Evolutionary conservation across 2,888 invertebrate species (phyloP).

Genomic region (Drosophila ochracea): DNA sequence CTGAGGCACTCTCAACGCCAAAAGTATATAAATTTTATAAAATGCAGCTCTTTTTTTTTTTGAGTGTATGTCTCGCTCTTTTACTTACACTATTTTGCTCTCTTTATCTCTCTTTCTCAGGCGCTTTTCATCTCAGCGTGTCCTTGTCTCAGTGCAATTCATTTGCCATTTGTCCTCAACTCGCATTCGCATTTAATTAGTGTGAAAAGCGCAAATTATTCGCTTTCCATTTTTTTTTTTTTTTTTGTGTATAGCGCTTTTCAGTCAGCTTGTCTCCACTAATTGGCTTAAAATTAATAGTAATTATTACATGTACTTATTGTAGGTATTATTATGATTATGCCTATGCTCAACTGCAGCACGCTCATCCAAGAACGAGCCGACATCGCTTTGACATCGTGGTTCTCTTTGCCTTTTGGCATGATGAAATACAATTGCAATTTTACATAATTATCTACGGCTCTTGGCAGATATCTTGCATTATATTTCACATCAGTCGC

Average conservation of each 20-base stretch:
- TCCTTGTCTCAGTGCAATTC: conserved; percentile 57
- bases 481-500: conserved; percentile 37
- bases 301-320: conserved; percentile 63
- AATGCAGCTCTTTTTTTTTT: not conserved
- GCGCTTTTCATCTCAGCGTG: conserved; percentile 13
- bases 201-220: conserved; percentile 81
- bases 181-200: conserved; percentile 81
- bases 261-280: conserved; percentile 39
- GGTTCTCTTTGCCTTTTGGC: not conserved
- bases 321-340: conserved; percentile 59
- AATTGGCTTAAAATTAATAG: conserved; percentile 78
- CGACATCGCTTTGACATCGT: conserved; percentile 5
- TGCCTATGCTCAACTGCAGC: conserved; percentile 24
- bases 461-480: not conserved
- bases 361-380: not conserved
- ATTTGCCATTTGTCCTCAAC: conserved; percentile 61
- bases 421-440: conserved; percentile 52
- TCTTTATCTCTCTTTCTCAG: conserved; percentile 23
- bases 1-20: fast-evolving
- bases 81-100: conserved; percentile 3
- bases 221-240: conserved; percentile 23
- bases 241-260: conserved; percentile 37
- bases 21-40: not conserved
- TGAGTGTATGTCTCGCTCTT: not conserved
- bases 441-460: conserved; percentile 40